Base-by-base conservation (phyloP, 2,888 invertebrate genomes). In the Polietes domitor region DNA sequence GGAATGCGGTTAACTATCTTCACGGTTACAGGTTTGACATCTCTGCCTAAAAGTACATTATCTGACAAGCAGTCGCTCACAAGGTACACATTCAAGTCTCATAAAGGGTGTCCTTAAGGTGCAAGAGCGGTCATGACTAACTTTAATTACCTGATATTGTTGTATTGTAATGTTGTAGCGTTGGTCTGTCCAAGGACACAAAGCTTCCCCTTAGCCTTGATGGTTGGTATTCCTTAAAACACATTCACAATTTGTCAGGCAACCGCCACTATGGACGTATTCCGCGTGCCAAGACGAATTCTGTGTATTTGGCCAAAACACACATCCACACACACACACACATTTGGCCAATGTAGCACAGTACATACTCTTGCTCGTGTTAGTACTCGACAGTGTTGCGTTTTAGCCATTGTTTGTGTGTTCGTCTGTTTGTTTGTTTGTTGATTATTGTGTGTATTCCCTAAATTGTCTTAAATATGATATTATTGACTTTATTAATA, bases 401-500 rank as follows among this genome's bases (percentile, higher is more conserved):
- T 53, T 21, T 53, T 53, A 6, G 21, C 21, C 21, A 21, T 47
- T 3, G 15, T 3, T 47, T 47, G 47, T 47, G 47, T 5, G 15
- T 26, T 1, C 15, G 21, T 15, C 37, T 55, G 19, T 55, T 53
- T 72, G 53, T 72, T 32, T 65, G 37, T 37, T 2, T 41, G 41
- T 0, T 21, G 24, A 53, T 53, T 21, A 24, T 24, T 53, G 53
- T 53, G 63, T 37, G 68, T 81, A 84, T 81, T 77, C 68, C 78
- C 78, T 68, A 73, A 84, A 84, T 84, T 84, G 78, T 79, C 78
- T 81, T 79, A 37, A 70, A 81, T 78, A 19, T 70, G 4, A 61
- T 84, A 63, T 74, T 84, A 76, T 81, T 81, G 84, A 79, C 71
- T 79, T 79, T 76, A 72, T 53, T 81, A 78, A 65, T 68, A 61